phyloP scores from a whole-genome alignment of 2,888 invertebrate species.

The Mactromeris polynyma region DNA sequence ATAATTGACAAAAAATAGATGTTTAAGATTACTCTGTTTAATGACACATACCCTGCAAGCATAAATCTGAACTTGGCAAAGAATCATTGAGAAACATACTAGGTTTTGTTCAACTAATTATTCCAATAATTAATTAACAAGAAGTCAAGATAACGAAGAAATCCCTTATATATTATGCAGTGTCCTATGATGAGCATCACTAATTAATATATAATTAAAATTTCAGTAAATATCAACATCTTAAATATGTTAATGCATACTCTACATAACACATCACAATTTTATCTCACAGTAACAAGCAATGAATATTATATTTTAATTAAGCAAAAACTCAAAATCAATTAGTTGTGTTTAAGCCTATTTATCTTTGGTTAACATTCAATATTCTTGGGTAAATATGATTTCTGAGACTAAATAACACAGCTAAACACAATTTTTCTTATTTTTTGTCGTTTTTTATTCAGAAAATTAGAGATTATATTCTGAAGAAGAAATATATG shows the following conservation, averaged over 20 bases:
- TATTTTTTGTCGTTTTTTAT: not conserved
- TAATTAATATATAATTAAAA: not conserved
- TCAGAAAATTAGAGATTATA: conserved; percentile 20
- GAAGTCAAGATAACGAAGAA: not conserved
- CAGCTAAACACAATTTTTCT: not conserved
- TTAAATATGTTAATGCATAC: not conserved
- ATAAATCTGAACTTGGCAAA: not conserved
- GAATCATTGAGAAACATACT: not conserved
- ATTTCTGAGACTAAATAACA: not conserved
- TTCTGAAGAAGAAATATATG: not conserved
- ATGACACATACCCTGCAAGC: not conserved
- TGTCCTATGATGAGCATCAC: not conserved
- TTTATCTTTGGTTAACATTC: not conserved
- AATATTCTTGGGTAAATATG: not conserved
- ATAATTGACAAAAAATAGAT: not conserved
- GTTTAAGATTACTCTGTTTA: not conserved
- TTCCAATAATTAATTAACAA: not conserved
- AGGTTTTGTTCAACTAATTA: not conserved
- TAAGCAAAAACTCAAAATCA: not conserved
- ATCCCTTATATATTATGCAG: not conserved
- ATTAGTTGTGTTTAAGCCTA: not conserved
- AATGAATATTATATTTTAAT: not conserved
- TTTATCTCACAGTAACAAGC: not conserved
- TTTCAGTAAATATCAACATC: not conserved
- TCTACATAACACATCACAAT: not conserved